These are phyloP conservation scores for Buteo buteo DNA, from an alignment of 2,113 vertebrate genomes.

Conservation along the genomic window DNA sequence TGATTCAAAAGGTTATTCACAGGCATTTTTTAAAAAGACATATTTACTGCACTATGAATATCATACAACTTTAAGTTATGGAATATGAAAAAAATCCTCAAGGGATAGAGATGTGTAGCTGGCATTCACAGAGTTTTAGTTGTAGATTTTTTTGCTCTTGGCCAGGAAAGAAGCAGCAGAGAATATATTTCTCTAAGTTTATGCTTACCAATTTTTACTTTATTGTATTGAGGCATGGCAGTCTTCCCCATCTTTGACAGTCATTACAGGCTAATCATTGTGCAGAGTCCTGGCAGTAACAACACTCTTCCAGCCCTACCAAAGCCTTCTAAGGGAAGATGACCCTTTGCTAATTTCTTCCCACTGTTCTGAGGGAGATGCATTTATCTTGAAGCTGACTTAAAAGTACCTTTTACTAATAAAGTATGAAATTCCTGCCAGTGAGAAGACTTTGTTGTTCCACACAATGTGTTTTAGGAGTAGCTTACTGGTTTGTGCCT, in stretches of 20 bases:
- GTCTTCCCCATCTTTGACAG: not conserved
- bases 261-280: not conserved
- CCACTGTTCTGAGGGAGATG: not conserved
- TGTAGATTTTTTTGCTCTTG: not conserved
- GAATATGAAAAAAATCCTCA: not conserved
- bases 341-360: not conserved
- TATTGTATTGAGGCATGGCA: not conserved
- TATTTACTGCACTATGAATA: not conserved
- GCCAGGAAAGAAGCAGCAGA: not conserved
- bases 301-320: not conserved
- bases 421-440: not conserved
- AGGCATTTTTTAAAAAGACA: not conserved
- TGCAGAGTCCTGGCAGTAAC: not conserved
- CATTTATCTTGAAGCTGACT: not conserved
- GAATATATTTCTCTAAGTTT: not conserved
- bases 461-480: not conserved
- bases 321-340: not conserved
- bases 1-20: not conserved
- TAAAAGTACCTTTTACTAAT: not conserved
- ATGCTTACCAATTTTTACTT: not conserved
- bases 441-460: not conserved
- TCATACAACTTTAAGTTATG: not conserved
- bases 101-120: not conserved
- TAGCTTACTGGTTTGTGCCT: not conserved
- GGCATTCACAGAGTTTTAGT: not conserved